phyloP scores from a whole-genome alignment of 2,888 invertebrate genomes.

The Ametastegia equiseti region DNA sequence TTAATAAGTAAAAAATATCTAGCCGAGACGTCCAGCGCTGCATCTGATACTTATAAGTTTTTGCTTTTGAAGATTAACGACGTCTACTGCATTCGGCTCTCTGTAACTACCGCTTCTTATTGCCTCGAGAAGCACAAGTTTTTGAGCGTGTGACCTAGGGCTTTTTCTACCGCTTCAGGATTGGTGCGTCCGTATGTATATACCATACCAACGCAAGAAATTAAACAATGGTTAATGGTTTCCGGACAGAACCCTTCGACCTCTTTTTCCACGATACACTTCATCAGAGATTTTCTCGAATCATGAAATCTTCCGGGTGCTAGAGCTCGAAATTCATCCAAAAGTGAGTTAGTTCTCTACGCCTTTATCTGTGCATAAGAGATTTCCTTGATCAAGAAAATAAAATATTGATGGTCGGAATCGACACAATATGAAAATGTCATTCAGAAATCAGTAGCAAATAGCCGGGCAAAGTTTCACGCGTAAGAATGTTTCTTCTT shows the following conservation, averaged over 20 bases:
- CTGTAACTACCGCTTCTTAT: background rate
- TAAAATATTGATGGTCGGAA: background rate
- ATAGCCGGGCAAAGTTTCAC: background rate
- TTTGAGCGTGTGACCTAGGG: constrained; percentile 14
- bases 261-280: background rate
- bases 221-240: background rate
- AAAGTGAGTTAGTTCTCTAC: background rate
- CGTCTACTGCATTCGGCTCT: constrained; percentile 24
- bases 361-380: too few species aligned
- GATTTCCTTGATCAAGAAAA: background rate
- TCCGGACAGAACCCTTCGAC: background rate
- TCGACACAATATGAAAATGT: background rate
- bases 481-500: background rate
- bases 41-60: constrained; percentile 16
- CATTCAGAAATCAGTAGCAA: background rate
- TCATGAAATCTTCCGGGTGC: background rate
- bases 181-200: background rate
- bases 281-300: background rate
- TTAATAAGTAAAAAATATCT: background rate
- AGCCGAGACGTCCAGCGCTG: background rate
- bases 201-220: too few species aligned
- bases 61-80: constrained; percentile 26
- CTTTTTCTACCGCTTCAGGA: background rate
- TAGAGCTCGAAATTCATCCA: background rate
- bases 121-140: background rate